Conservation (phyloP, 2,888 invertebrate species). For the Tuta absoluta region DNA sequence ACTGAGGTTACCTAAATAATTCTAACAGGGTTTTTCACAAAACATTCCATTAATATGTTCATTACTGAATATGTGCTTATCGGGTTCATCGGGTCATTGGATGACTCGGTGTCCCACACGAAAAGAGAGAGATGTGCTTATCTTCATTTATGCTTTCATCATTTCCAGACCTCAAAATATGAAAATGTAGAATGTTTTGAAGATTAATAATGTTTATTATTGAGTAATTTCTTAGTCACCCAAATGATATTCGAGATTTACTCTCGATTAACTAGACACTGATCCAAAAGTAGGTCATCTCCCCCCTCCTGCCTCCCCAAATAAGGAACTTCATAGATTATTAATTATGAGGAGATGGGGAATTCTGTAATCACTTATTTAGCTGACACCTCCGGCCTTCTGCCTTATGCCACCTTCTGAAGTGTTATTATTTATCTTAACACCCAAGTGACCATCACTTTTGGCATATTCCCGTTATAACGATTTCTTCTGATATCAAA, state of each 20-base stretch:
- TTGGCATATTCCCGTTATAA: neutral
- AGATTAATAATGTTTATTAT: neutral
- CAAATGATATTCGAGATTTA: neutral
- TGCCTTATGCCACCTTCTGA: neutral
- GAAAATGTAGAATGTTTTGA: no score
- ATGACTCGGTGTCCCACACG: no score
- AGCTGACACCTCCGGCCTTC: neutral
- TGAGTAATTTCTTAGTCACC: neutral
- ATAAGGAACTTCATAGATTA: slow-evolving; percentile 4
- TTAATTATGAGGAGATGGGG: slow-evolving; percentile 3
- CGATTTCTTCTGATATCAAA: neutral
- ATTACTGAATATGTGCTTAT: no score
- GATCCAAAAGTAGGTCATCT: neutral
- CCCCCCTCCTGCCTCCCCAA: neutral
- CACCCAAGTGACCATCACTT: neutral
- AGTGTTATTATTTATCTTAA: neutral
- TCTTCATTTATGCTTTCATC: no score
- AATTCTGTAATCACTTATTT: slow-evolving; percentile 13
- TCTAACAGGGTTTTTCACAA: no score
- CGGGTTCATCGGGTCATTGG: no score
- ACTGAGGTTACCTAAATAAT: no score
- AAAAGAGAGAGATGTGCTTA: no score
- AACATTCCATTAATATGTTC: no score
- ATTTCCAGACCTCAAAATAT: no score
- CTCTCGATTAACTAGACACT: no score